Conservation (phyloP, 2,797 vertebrate species). For the Pseudochromis fuscus region DNA sequence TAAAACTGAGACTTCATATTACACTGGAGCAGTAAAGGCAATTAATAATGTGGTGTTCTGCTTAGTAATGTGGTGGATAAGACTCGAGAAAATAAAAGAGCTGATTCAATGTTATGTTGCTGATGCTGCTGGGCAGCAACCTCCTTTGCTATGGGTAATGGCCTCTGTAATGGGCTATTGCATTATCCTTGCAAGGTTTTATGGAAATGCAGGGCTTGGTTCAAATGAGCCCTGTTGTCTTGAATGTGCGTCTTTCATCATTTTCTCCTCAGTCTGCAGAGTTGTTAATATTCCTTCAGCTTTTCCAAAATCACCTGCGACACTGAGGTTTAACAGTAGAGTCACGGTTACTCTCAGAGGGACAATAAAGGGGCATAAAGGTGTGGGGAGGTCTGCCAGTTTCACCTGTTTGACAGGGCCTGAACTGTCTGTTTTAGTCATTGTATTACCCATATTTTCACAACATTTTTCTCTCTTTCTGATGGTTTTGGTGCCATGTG, state of each 20-base stretch:
- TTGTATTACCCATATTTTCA: neutral
- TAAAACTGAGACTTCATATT: conserved; percentile 8
- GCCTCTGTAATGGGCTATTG: conserved; percentile 59
- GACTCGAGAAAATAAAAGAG: conserved; percentile 36
- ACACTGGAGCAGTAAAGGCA: conserved; percentile 18
- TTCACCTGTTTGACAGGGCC: conserved; percentile 8
- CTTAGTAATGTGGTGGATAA: conserved; percentile 27
- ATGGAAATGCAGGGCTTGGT: conserved; percentile 54
- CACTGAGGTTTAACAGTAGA: conserved; percentile 2
- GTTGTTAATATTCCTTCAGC: conserved; percentile 50
- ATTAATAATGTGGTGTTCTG: conserved; percentile 31
- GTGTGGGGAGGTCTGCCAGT: neutral
- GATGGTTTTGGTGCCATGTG: neutral
- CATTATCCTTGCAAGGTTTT: conserved; percentile 59
- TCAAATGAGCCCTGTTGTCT: conserved; percentile 48
- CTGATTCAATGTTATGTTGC: conserved; percentile 49
- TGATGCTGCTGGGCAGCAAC: conserved; percentile 43
- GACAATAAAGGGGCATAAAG: neutral
- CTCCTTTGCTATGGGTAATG: conserved; percentile 50
- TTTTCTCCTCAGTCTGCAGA: conserved; percentile 22
- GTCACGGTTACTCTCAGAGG: conserved; percentile 13
- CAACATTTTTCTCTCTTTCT: neutral
- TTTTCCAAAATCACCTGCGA: conserved; percentile 3
- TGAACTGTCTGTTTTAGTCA: too few relatives aligned
- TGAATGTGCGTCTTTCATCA: conserved; percentile 54